Base-by-base conservation (phyloP, 2,888 invertebrate genomes). In the Oasisia sp. region DNA sequence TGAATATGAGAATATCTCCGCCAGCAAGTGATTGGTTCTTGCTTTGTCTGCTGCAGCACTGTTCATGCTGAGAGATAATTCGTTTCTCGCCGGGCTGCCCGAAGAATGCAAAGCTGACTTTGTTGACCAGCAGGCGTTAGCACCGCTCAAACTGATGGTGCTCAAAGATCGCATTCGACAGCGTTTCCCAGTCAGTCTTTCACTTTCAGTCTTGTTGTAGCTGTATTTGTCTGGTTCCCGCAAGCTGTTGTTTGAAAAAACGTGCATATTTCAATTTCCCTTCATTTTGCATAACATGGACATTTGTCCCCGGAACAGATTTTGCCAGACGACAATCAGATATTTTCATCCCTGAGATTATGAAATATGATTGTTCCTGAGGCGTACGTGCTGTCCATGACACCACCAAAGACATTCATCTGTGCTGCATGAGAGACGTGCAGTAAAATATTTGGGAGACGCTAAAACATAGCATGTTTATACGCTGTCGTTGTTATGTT, bases 51-150 rank as follows among this genome's bases (percentile, higher is more conserved):
- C 14, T 50, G 50, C 50, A 50, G 50, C 50, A 50, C 91, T 94
- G 32, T 93, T 94, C 91, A 91, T 94, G 93, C 32, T 93, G 44
- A 32, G 94, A 50, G 92, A 93, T 91, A 91, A 92, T 32, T 74
- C 74, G n/a, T 94, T 93, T 92, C 89, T 93, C n/a, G 74, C 92
- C 0, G 58, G 50, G 45, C 45, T 94, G 44, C 93, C 93, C 3
- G 89, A 90, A 5, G 90, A 93, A 91, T 32, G 56, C 92, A 32
- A 89, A 50, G 8, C 9, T 93, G 44, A 44, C 92, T 58, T 38
- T 90, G 58, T 32, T 32, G n/a, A 44, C 92, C 12, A 32, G 38
- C 44, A 92, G 74, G 27, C 93, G 27, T 0, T 74, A 4, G 74
- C 74, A 74, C 74, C 74, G 7, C 74, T 74, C 74, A 74, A 93